These are phyloP conservation scores for Perodicticus potto DNA, from an alignment of 2,797 vertebrate species.

Conservation along the genomic window DNA sequence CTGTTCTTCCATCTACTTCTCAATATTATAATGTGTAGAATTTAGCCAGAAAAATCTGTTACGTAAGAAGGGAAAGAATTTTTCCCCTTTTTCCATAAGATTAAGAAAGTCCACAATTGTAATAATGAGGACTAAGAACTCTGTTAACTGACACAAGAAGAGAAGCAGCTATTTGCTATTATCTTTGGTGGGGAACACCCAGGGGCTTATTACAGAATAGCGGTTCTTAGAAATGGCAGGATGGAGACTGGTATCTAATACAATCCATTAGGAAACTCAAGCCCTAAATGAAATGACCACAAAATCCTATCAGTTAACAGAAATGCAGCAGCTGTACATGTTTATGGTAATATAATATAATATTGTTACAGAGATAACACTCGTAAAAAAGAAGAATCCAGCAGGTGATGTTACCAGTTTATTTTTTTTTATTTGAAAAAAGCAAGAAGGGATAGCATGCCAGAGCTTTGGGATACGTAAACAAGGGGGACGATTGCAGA, in stretches of 20 bases:
- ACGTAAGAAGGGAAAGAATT: conserved; percentile 31
- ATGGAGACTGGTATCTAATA: conserved; percentile 81
- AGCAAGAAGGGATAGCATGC: conserved; percentile 82
- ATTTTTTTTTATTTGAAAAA: conserved; percentile 84
- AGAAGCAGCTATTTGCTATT: conserved; percentile 51
- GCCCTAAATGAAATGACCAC: conserved; percentile 89
- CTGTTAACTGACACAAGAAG: conserved; percentile 58
- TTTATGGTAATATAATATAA: conserved; percentile 88
- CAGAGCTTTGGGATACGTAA: conserved; percentile 84
- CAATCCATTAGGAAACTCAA: conserved; percentile 89
- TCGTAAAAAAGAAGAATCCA: conserved; percentile 80
- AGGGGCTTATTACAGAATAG: conserved; percentile 79
- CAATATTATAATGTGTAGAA: conserved; percentile 53
- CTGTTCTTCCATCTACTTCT: conserved; percentile 51
- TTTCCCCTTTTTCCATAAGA: conserved; percentile 49
- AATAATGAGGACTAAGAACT: conserved; percentile 63
- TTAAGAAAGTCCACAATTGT: conserved; percentile 54
- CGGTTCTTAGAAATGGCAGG: conserved; percentile 83
- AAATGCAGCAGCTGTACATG: conserved; percentile 88
- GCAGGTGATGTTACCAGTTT: conserved; percentile 84
- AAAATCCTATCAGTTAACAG: conserved; percentile 89
- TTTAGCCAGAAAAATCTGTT: conserved; percentile 43
- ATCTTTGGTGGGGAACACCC: conserved; percentile 55
- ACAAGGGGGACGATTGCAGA: conserved; percentile 82
- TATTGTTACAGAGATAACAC: conserved; percentile 85